A percentile compares a stretch with the other conserved stretches of the same genome.
Evolutionary conservation across 2,113 vertebrate genomes (phyloP).

Genomic region (Panurus biarmicus): DNA sequence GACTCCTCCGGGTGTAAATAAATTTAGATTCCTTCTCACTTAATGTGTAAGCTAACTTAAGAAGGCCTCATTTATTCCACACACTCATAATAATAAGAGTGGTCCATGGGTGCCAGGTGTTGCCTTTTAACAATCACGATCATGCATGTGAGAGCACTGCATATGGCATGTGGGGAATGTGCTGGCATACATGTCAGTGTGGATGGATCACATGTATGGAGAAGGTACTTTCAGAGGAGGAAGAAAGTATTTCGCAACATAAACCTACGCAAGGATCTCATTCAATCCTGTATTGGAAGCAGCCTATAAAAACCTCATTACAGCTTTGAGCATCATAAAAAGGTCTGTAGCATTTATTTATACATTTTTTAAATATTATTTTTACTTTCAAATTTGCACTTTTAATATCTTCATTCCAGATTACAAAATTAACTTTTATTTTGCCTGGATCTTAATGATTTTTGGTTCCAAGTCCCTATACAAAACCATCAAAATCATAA

Average conservation of each 20-base stretch:
- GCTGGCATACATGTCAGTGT: not conserved
- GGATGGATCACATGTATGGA: constrained; percentile 18
- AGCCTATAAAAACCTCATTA: not conserved
- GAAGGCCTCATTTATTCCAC: not conserved
- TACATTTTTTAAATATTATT: not conserved
- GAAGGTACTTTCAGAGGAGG: constrained; percentile 22
- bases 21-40: not conserved
- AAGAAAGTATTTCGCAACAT: constrained; percentile 33
- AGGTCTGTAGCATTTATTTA: not conserved
- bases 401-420: not conserved
- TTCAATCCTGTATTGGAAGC: not conserved
- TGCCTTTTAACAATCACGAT: not conserved
- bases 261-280: constrained; percentile 25
- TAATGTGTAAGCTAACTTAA: not conserved
- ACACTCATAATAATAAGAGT: not conserved
- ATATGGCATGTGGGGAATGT: not conserved
- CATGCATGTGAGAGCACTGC: not conserved
- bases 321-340: not conserved
- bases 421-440: not conserved
- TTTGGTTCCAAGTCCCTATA: not conserved
- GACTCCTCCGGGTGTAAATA: not conserved
- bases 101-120: not conserved
- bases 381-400: not conserved
- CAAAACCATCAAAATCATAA: not conserved
- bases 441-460: not conserved